Conservation (phyloP, 2,888 invertebrate genomes). For the Alviniconcha strummeri region DNA sequence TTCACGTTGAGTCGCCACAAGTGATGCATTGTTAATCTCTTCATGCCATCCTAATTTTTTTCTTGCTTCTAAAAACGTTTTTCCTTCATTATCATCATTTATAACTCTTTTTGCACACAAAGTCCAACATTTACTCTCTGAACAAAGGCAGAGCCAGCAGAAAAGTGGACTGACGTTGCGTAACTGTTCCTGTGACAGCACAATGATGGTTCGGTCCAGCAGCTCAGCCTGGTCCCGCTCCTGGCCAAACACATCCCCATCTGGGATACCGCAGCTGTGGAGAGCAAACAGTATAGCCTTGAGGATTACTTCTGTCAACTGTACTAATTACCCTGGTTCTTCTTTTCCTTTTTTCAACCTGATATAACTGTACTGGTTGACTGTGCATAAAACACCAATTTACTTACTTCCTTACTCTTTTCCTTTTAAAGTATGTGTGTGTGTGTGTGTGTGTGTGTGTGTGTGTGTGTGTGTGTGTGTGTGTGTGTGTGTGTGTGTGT, state of each 20-base stretch:
- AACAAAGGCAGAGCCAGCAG: not conserved
- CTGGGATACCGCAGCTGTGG: conserved; percentile 85
- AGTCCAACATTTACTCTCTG: not conserved
- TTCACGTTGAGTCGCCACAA: too few species aligned
- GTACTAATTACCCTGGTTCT: too few species aligned
- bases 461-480: not conserved
- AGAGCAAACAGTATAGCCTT: not conserved
- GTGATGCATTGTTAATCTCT: not conserved
- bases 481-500: too few species aligned
- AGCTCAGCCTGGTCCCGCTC: conserved; percentile 84
- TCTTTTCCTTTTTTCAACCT: too few species aligned
- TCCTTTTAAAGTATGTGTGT: too few species aligned
- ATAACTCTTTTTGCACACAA: not conserved
- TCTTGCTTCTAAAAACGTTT: not conserved
- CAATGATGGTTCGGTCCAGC: conserved; percentile 83
- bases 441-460: not conserved
- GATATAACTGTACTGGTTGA: too few species aligned
- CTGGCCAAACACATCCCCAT: conserved; percentile 88
- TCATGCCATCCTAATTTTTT: not conserved
- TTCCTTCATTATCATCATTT: not conserved
- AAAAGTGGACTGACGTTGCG: too few species aligned
- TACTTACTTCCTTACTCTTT: too few species aligned
- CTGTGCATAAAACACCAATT: too few species aligned
- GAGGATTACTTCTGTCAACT: too few species aligned
- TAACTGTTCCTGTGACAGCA: conserved; percentile 82